Evolutionary conservation across 2,888 invertebrate genomes (phyloP).

Genomic region (Drosophila tripunctata): DNA sequence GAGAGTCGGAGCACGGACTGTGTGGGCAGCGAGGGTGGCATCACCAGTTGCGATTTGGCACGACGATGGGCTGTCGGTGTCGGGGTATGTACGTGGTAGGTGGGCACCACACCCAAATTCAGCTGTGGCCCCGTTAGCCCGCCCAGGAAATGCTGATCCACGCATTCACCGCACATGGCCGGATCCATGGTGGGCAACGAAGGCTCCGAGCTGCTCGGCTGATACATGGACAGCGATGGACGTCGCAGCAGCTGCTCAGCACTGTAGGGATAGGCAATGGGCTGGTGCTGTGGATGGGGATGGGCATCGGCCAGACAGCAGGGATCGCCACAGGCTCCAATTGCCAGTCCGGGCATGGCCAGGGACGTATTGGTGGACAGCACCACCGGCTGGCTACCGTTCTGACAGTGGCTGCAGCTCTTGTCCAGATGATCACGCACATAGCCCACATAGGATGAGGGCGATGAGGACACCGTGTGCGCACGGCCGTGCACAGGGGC

Average conservation of each 20-base stretch:
- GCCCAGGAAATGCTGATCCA: conserved; percentile 82
- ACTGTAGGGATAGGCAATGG: conserved; percentile 76
- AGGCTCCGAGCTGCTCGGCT: conserved; percentile 81
- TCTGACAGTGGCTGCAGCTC: conserved; percentile 82
- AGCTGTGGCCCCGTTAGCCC: conserved; percentile 78
- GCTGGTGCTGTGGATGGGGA: conserved; percentile 82
- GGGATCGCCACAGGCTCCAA: conserved; percentile 78
- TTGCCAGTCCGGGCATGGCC: conserved; percentile 76
- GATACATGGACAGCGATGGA: conserved; percentile 81
- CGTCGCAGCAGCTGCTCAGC: conserved; percentile 77
- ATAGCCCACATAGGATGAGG: conserved; percentile 81
- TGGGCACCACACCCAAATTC: conserved; percentile 80
- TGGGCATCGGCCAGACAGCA: conserved; percentile 81
- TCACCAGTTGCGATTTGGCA: conserved; percentile 68
- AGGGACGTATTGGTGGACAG: conserved; percentile 78
- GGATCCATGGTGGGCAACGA: conserved; percentile 83
- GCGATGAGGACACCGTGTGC: conserved; percentile 81
- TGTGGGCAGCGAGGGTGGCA: conserved; percentile 77
- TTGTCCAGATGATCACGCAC: conserved; percentile 82
- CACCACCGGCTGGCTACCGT: conserved; percentile 81
- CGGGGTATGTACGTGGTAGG: conserved; percentile 82
- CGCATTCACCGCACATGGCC: conserved; percentile 83
- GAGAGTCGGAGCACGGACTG: conserved; percentile 80
- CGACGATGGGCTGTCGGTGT: conserved; percentile 82
- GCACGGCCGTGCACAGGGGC: conserved; percentile 74